Evolutionary conservation across 2,113 vertebrate species (phyloP), one percentile per base, ranked within the genome.

Genomic region (Eptesicus fuscus): DNA sequence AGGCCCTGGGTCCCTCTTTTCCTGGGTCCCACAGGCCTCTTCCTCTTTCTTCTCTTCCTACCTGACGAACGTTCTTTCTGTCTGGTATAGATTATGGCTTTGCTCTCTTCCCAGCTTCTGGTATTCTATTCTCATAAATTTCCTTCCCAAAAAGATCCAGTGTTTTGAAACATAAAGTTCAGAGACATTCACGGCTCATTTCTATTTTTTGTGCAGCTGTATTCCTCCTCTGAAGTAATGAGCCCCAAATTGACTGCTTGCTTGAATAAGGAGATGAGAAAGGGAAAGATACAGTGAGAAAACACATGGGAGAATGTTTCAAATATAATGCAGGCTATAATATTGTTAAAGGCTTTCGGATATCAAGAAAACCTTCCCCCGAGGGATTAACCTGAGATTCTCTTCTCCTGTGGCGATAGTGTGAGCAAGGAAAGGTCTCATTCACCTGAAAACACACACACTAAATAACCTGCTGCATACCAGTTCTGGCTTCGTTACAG

Each of bases 151-250:
- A 74, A 86, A 71, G 40, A 93, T 65, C 84, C 65, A 85, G 17
- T 14, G 79, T 82, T 91, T 78, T 83, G 51, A 96, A 95, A 63
- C 69, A 85, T 23, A 76, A 85, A 85, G 5, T 59, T 96, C 53
- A 95, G 71, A 95, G 37, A 83, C 37, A n/a, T 63, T 67, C 56
- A 37, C 4, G 70, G 59, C 13, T 37, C 32, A 23, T 44, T 3
- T 73, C 76, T 51, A 11, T 82, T 89, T 82, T 40, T 40, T 77
- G 28, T 44, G 49, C 20, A 61, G 40, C 53, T 78, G n/a, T 28
- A 61, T 40, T 16, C 6, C 30, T 88, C 35, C 35, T 71, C 86
- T 47, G 44, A 93, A 40, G 4, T 40, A 71, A 49, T 49, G 8
- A 91, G 51, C 61, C 74, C 5, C 44, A 95, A 90, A 79, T 14